Percentiles rank a stretch among this genome's conserved stretches.
These are phyloP conservation scores for Phragmatobia fuliginosa DNA, from an alignment of 2,888 invertebrate species.

Conservation along the genomic window DNA sequence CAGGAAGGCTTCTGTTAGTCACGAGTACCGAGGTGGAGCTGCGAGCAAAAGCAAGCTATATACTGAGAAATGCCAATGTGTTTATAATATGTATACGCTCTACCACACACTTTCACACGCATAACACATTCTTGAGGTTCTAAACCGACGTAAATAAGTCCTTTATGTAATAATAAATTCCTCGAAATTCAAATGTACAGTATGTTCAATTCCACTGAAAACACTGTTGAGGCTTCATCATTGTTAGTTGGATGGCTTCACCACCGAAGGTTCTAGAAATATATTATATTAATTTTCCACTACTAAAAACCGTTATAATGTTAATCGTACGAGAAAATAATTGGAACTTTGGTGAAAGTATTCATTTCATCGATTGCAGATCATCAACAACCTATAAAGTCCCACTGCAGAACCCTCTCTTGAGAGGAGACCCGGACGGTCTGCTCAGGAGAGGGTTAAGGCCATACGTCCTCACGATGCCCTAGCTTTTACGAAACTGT, in stretches of 20 bases:
- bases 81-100: too few relatives aligned
- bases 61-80: too few relatives aligned
- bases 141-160: neutral
- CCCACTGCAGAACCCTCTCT: too few relatives aligned
- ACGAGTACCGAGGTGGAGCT: too few relatives aligned
- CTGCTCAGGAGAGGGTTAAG: too few relatives aligned
- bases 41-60: too few relatives aligned
- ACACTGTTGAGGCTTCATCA: neutral
- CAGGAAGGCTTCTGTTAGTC: too few relatives aligned
- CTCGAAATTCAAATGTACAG: neutral
- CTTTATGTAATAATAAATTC: neutral
- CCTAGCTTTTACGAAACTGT: too few relatives aligned
- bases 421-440: too few relatives aligned
- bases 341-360: neutral
- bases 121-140: neutral
- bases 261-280: neutral
- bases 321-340: neutral
- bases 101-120: too few relatives aligned
- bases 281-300: neutral
- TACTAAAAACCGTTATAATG: neutral
- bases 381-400: too few relatives aligned
- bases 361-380: neutral
- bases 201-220: neutral
- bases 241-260: neutral
- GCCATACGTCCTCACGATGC: too few relatives aligned